Percentiles rank a stretch among this genome's conserved stretches.
phyloP scores from a whole-genome alignment of 2,113 vertebrate species.

The Dasyprocta punctata region DNA sequence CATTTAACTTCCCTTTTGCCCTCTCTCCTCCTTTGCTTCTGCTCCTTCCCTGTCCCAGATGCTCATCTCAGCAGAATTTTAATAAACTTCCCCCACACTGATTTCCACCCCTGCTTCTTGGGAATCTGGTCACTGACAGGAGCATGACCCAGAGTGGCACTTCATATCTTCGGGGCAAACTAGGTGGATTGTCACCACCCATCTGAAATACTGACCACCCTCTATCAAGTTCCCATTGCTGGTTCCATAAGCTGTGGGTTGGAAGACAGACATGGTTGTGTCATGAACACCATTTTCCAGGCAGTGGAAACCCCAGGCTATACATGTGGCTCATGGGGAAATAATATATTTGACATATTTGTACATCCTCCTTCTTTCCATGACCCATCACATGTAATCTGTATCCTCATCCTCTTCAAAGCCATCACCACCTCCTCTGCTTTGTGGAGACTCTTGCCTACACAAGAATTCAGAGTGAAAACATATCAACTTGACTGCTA shows the following conservation, averaged over 20 bases:
- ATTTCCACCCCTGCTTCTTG: background rate
- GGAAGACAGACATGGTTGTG: background rate
- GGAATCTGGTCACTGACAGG: background rate
- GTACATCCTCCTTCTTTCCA: background rate
- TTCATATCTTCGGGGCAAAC: background rate
- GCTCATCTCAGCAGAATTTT: background rate
- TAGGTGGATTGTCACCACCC: background rate
- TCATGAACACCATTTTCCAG: background rate
- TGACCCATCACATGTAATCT: background rate
- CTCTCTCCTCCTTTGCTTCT: background rate
- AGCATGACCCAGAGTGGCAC: background rate
- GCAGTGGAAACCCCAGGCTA: background rate
- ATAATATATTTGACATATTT: background rate
- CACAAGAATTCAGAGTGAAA: background rate
- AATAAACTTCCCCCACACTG: background rate
- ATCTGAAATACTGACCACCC: background rate
- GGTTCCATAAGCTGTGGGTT: background rate
- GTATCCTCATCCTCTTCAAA: background rate
- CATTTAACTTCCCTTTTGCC: background rate
- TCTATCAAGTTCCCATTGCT: background rate
- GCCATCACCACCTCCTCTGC: background rate
- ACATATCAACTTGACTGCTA: background rate
- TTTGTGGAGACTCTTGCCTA: slow-evolving; percentile 19
- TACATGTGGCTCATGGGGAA: background rate
- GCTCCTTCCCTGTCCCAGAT: too few relatives aligned